Percentiles rank a stretch among this genome's conserved stretches.
phyloP scores from a whole-genome alignment of 2,797 vertebrate species.

The Pangasius mekongensis region DNA sequence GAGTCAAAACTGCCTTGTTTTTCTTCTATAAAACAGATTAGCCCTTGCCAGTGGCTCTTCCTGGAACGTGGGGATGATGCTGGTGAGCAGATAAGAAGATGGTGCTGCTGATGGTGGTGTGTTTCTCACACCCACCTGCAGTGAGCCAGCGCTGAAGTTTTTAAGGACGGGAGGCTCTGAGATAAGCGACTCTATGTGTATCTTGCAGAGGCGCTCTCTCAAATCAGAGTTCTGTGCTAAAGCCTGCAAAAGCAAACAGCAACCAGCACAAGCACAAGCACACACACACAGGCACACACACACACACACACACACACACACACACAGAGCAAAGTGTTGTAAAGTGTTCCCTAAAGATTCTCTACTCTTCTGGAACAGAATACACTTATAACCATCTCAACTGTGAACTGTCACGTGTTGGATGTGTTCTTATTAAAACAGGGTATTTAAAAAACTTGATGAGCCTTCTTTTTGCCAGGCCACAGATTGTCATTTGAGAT shows the following conservation, averaged over 20 bases:
- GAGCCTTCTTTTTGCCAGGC: not conserved
- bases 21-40: not conserved
- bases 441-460: not conserved
- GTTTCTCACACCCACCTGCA: slow-evolving; percentile 87
- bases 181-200: slow-evolving; percentile 92
- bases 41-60: not conserved
- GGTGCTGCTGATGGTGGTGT: slow-evolving; percentile 35
- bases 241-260: slow-evolving; percentile 81
- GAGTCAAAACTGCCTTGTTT: slow-evolving; percentile 2
- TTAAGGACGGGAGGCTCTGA: slow-evolving; percentile 84
- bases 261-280: slow-evolving; percentile 54
- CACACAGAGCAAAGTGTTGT: not conserved
- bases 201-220: slow-evolving; percentile 94
- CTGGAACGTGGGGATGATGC: not conserved
- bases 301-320: slow-evolving; percentile 9
- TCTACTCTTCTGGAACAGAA: not conserved
- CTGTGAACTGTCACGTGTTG: not conserved
- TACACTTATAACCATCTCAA: not conserved
- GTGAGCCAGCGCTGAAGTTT: slow-evolving; percentile 83
- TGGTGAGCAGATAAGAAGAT: not conserved
- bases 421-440: not conserved
- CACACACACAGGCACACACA: not conserved
- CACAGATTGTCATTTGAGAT: not conserved
- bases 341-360: not conserved
- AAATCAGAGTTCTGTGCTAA: slow-evolving; percentile 95